Base-by-base conservation (phyloP, 2,797 vertebrate species). In the Vespertilio murinus region DNA sequence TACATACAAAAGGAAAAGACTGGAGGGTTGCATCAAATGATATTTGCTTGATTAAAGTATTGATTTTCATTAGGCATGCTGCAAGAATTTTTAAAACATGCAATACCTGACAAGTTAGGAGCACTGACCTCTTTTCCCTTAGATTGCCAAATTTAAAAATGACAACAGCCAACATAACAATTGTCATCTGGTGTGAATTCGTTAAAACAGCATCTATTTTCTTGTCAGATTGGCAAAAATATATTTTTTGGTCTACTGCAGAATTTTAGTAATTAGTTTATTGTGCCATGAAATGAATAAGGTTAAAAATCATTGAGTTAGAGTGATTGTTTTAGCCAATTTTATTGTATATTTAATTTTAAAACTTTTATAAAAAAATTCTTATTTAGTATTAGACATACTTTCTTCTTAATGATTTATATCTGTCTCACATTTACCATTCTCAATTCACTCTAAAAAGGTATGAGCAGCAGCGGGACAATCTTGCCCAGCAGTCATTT, bases 381-480 rank as follows among this genome's bases (percentile, higher is more conserved):
- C 23, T 59, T 64, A 67, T 64, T 93, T 89, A n/a, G 30, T 47
- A 25, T 89, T 91, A 79, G 64, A 47, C 12, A 69, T 88, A 40
- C 35, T 90, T 95, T 67, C 5, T 96, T 93, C 65, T 30, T 90
- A 9, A 85, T 28, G 17, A 65, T 88, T 85, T 96, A 35, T 87
- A 0, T 80, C 23, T 95, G 77, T 10, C 42, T 93, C 80, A 56
- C 77, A 85, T 97, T 75, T 52, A 25, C 73, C 61, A 45, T 95
- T 97, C 89, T 93, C n/a, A 54, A 42, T 93, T 95, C 28, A 70
- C 42, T 90, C 42, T 97, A 78, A 96, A 88, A 97, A 99, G 99
- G 99, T 99, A 99, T 83, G 99, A 99, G 95, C 98, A 98, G 80
- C 99, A 99, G 98, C 98, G 98, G 96, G 99, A 99, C 96, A 99